A percentile compares a stretch with the other conserved stretches of the same genome.
phyloP scores from a whole-genome alignment of 2,797 vertebrate genomes.

The Melopsittacus undulatus region DNA sequence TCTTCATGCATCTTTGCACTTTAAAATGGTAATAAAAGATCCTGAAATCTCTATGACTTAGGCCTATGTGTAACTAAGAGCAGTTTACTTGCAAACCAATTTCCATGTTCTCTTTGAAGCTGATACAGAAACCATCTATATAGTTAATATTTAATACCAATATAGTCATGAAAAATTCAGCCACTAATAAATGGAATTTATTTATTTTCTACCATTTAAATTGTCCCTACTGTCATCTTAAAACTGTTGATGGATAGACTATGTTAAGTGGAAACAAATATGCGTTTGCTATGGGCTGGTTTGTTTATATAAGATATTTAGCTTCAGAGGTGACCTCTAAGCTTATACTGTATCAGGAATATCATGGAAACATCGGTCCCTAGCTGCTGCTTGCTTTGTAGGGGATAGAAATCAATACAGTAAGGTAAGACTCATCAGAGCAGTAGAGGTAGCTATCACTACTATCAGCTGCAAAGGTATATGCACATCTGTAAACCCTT shows the following conservation, averaged over 20 bases:
- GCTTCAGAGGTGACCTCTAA: neutral
- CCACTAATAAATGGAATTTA: constrained; percentile 31
- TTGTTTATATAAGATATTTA: neutral
- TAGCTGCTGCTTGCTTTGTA: neutral
- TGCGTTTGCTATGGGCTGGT: neutral
- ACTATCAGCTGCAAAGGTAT: neutral
- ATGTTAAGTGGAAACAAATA: neutral
- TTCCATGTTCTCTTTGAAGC: neutral
- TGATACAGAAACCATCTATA: constrained; percentile 10
- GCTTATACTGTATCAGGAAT: neutral
- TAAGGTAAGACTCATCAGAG: neutral
- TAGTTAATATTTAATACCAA: constrained; percentile 62
- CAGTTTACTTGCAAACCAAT: neutral
- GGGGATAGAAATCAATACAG: neutral
- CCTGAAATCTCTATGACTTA: neutral
- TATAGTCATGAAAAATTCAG: neutral
- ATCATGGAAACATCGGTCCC: neutral
- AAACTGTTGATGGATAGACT: constrained; percentile 17
- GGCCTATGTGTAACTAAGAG: neutral
- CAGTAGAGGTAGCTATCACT: fast-evolving
- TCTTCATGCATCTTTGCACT: neutral
- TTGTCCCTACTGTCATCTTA: neutral
- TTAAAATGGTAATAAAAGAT: constrained; percentile 10
- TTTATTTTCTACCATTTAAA: constrained; percentile 51
- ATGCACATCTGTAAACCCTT: neutral